These are phyloP conservation scores for Nothocercus julius DNA, from an alignment of 2,113 vertebrate genomes.

Conservation along the genomic window DNA sequence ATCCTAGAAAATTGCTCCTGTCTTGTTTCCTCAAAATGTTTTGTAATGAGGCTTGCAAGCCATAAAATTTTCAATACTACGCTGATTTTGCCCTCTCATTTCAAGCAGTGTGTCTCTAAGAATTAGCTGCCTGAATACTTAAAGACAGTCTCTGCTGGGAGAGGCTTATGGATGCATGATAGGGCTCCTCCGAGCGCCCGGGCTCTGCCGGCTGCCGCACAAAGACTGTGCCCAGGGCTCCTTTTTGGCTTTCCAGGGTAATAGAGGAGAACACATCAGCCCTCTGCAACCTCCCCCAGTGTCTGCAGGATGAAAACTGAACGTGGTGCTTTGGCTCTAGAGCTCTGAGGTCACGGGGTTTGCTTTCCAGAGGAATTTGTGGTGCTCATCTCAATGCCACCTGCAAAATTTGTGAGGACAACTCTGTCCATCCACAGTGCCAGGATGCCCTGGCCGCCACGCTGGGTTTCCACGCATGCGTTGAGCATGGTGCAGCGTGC, in stretches of 20 bases:
- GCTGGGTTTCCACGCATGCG: neutral
- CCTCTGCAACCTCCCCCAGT: neutral
- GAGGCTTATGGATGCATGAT: neutral
- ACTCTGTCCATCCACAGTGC: neutral
- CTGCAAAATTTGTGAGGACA: neutral
- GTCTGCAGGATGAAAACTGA: neutral
- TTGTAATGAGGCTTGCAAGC: neutral
- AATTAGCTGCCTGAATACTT: slow-evolving; percentile 58
- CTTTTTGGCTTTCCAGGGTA: neutral
- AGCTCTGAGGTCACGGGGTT: accelerated
- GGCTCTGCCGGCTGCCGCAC: neutral
- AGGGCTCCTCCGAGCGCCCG: accelerated
- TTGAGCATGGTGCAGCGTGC: neutral
- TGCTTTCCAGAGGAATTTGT: neutral
- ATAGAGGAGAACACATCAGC: neutral
- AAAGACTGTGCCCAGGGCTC: neutral
- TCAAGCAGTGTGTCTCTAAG: neutral
- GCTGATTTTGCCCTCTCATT: neutral
- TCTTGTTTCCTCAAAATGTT: neutral
- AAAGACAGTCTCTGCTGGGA: neutral
- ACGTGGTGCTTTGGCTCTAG: neutral
- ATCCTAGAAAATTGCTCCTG: slow-evolving; percentile 1
- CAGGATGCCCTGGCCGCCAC: too few relatives aligned
- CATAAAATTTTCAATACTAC: slow-evolving; percentile 27
- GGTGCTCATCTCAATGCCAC: neutral